Evolutionary conservation across 2,797 vertebrate species (phyloP), one percentile per base, ranked within the genome.

Genomic region (Acomys russatus): DNA sequence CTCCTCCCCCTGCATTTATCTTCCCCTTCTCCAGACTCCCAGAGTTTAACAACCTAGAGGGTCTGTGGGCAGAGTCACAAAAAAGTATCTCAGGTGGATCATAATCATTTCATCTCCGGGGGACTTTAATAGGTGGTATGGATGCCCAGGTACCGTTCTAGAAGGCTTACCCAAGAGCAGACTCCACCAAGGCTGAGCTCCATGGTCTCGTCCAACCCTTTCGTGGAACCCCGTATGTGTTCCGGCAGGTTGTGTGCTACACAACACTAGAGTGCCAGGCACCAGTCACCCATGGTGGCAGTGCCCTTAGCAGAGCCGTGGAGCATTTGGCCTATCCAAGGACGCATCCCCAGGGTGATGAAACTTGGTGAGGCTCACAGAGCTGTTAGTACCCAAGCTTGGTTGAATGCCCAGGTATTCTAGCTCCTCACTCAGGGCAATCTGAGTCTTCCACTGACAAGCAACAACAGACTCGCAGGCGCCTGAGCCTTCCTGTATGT

Each of bases 401-500:
- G 38, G 10, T 1, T 56, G 74, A 87, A 23, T 89, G 0, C 9
- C 49, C n/a, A 10, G 0, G 0, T 10, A 22, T 35, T 10, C 18
- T 11, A 88, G 35, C 11, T 63, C 28, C 83, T 88, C 4, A 0
- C 23, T 61, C 51, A 5, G 28, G 23, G 6, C 44, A 35, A 30
- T 18, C 28, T 70, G 8, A 2, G 2, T 15, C 61, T 66, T 54
- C 87, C 44, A 17, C 12, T 1, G 23, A 14, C 70, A 49, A 49
- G n/a, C 4, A 33, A 4, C 15, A 54, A 35, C 9, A 59, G 61
- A 94, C 79, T 70, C 56, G 12, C 35, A 25, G 73, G 63, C 17
- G 30, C 38, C 68, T 90, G 88, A 23, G 90, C 76, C 64, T 61
- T 82, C 25, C 54, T 71, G 59, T 38, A 83, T 51, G 14, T 33